Conservation (phyloP, 2,113 vertebrate species). For the Pongo pygmaeus region DNA sequence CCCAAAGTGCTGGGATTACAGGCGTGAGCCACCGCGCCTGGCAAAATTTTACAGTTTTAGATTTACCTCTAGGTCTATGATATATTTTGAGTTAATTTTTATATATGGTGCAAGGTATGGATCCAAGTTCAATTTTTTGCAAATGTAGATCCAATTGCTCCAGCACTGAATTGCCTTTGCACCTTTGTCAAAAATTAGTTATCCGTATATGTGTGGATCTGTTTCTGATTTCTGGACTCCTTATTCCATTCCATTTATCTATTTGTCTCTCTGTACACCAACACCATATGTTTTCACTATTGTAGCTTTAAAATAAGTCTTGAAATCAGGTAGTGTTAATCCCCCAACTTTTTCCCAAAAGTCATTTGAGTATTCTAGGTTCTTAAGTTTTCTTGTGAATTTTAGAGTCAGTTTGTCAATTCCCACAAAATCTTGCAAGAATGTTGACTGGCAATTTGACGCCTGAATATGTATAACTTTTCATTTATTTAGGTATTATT, state of each 20-base stretch:
- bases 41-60: neutral
- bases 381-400: neutral
- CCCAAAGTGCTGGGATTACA: too few species aligned
- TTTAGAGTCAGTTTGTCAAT: neutral
- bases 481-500: neutral
- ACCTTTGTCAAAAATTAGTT: neutral
- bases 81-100: neutral
- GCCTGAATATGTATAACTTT: neutral
- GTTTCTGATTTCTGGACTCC: neutral
- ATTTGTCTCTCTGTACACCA: neutral
- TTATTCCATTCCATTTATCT: neutral
- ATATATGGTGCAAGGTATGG: neutral
- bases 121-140: neutral
- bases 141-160: neutral
- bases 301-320: conserved; percentile 20
- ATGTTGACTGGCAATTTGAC: neutral
- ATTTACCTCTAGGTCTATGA: neutral
- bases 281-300: neutral
- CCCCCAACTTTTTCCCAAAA: neutral
- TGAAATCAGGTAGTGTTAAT: neutral
- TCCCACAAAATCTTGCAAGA: neutral
- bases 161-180: neutral
- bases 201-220: neutral
- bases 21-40: too few species aligned
- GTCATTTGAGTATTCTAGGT: neutral